Percentiles rank a stretch among this genome's conserved stretches.
Evolutionary conservation across 2,113 vertebrate species (phyloP).

Genomic region (Saimiri boliviensis): DNA sequence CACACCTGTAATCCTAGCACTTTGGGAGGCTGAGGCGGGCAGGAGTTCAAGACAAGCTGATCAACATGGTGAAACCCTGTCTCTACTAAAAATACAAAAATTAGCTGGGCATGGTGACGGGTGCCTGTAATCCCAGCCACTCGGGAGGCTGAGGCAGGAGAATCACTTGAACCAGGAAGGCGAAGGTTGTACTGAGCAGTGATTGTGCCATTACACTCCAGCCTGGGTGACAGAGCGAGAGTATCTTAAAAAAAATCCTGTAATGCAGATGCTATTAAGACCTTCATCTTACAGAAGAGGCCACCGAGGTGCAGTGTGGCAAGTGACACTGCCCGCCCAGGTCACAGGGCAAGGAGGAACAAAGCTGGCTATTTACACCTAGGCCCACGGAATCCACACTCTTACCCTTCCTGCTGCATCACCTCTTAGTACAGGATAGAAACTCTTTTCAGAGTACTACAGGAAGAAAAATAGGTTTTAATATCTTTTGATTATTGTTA

Average conservation of each 20-base stretch:
- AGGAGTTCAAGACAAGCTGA: too few species aligned
- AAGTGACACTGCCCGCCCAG: neutral
- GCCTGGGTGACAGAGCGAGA: too few species aligned
- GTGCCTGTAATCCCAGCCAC: too few species aligned
- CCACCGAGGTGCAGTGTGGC: neutral
- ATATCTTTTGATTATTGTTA: neutral
- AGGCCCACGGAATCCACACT: neutral
- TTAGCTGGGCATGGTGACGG: too few species aligned
- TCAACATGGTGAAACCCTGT: too few species aligned
- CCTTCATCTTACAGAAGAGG: neutral
- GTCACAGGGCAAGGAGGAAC: neutral
- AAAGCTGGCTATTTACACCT: neutral
- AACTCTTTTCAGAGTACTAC: neutral
- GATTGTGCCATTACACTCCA: too few species aligned
- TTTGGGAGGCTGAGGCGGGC: too few species aligned
- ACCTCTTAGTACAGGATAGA: neutral
- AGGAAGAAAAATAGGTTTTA: neutral
- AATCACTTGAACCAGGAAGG: too few species aligned
- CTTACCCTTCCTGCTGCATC: neutral
- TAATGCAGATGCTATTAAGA: neutral
- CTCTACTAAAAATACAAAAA: too few species aligned
- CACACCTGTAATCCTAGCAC: too few species aligned
- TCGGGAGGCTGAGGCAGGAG: too few species aligned
- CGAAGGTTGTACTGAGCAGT: too few species aligned
- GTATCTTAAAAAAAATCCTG: neutral